A percentile compares a stretch with the other conserved stretches of the same genome.
These are phyloP conservation scores for Ernsta delagoae DNA, from an alignment of 2,888 invertebrate genomes.

Conservation along the genomic window DNA sequence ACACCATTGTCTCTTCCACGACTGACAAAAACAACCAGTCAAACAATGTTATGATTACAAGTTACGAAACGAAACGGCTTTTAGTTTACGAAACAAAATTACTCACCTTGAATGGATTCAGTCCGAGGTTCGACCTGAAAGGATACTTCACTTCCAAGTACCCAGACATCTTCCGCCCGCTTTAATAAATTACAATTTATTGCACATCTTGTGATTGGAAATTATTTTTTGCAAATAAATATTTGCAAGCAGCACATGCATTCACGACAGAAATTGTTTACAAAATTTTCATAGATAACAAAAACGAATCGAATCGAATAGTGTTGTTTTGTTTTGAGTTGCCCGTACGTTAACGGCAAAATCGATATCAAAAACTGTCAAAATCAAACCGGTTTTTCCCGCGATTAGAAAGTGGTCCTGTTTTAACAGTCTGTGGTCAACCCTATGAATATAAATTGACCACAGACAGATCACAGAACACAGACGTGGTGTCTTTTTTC, in stretches of 20 bases:
- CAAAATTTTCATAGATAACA: constrained; percentile 46
- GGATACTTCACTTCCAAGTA: constrained; percentile 88
- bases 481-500: no score
- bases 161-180: constrained; percentile 73
- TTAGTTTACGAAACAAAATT: constrained; percentile 42
- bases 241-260: constrained; percentile 46
- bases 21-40: constrained; percentile 70
- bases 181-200: constrained; percentile 33
- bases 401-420: neutral
- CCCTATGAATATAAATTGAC: no score
- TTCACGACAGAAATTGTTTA: constrained; percentile 45
- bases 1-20: constrained; percentile 88
- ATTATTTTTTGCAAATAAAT: constrained; percentile 32
- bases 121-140: constrained; percentile 83
- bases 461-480: no score
- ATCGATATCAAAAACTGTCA: constrained; percentile 25
- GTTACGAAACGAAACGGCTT: constrained; percentile 29
- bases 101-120: constrained; percentile 87
- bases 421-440: neutral
- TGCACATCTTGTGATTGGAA: constrained; percentile 39
- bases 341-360: constrained; percentile 27
- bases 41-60: constrained; percentile 46
- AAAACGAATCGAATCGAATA: constrained; percentile 18
- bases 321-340: neutral
- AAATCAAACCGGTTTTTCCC: constrained; percentile 32